These are phyloP conservation scores for Eurystomus gularis DNA, from an alignment of 2,113 vertebrate species.

Conservation along the genomic window DNA sequence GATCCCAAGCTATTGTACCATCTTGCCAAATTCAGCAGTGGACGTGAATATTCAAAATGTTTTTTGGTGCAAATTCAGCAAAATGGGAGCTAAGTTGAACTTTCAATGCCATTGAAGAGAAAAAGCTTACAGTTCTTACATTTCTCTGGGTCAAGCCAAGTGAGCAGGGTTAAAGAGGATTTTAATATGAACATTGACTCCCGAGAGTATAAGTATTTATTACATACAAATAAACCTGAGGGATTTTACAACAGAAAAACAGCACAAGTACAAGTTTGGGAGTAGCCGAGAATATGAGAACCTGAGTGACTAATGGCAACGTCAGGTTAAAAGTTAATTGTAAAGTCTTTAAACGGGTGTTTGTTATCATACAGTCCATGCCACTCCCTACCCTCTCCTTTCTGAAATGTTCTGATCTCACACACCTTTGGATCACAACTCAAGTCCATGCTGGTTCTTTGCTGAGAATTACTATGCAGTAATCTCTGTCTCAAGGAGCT, in stretches of 20 bases:
- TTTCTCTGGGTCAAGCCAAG: not conserved
- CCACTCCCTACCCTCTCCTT: not conserved
- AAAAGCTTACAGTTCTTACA: not conserved
- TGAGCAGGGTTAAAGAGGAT: not conserved
- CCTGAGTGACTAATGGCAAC: not conserved
- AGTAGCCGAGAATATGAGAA: not conserved
- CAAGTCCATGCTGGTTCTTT: not conserved
- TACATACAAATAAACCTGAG: not conserved
- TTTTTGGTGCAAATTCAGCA: not conserved
- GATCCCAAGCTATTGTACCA: not conserved
- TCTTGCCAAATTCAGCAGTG: not conserved
- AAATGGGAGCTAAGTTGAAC: not conserved
- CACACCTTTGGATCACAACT: not conserved
- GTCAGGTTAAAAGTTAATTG: slow-evolving; percentile 30
- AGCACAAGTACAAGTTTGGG: not conserved
- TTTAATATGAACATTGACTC: not conserved
- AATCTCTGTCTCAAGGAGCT: not conserved
- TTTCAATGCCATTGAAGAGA: not conserved
- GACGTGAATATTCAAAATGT: not conserved
- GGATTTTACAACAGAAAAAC: not conserved
- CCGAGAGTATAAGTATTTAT: not conserved
- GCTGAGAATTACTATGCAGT: not conserved
- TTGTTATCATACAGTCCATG: not conserved
- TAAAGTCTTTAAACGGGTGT: not conserved
- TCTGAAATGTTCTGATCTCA: not conserved